Evolutionary conservation across 2,888 invertebrate genomes (phyloP).

Genomic region (Protophormia terraenovae): DNA sequence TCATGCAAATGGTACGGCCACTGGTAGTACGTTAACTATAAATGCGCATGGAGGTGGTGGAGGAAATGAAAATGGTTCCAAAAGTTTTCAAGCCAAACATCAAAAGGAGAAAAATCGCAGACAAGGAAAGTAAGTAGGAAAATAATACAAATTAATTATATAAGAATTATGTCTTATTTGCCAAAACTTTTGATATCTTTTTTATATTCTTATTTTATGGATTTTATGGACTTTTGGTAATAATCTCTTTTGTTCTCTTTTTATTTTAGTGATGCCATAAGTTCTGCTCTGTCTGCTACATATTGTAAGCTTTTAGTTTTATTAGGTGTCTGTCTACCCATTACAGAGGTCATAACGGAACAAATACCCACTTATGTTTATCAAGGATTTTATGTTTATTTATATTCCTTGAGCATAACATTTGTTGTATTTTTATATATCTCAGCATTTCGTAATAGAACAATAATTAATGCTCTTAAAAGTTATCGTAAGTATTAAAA

Average conservation of each 20-base stretch:
- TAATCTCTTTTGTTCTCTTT: neutral
- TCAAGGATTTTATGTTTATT: slow-evolving; percentile 92
- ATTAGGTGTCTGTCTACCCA: slow-evolving; percentile 91
- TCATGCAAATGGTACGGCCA: slow-evolving; percentile 73
- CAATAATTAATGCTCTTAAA: slow-evolving; percentile 84
- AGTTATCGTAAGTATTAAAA: slow-evolving; percentile 81
- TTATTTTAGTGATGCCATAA: slow-evolving; percentile 85
- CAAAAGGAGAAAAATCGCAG: slow-evolving; percentile 80
- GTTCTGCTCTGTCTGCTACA: slow-evolving; percentile 89
- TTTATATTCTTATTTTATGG: no score
- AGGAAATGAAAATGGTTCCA: slow-evolving; percentile 74
- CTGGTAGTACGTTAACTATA: slow-evolving; percentile 76
- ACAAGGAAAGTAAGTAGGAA: slow-evolving; percentile 81
- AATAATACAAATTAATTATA: no score
- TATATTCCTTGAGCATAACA: slow-evolving; percentile 88
- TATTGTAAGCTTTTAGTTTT: slow-evolving; percentile 93
- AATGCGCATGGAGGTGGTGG: slow-evolving; percentile 71
- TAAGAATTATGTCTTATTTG: no score
- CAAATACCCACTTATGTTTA: slow-evolving; percentile 89
- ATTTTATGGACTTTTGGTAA: no score
- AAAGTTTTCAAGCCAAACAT: slow-evolving; percentile 77
- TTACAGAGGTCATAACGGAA: slow-evolving; percentile 91
- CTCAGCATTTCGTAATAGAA: slow-evolving; percentile 85
- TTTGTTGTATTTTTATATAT: slow-evolving; percentile 89
- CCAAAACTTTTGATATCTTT: no score